Conservation (phyloP, 2,113 vertebrate genomes). For the Rhombomys opimus region DNA sequence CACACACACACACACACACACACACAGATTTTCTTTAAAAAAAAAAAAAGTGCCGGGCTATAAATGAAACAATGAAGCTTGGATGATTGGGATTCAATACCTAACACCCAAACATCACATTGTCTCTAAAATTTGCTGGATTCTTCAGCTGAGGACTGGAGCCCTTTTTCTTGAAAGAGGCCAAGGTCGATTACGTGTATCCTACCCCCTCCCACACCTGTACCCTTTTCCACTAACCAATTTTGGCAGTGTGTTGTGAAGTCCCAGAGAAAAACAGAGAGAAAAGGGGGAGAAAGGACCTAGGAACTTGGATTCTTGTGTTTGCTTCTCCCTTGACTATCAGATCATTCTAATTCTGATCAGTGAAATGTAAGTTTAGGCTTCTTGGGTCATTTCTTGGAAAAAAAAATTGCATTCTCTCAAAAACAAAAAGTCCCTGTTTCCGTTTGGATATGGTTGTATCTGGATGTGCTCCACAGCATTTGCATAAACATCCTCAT, state of each 20-base stretch:
- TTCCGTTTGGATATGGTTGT: neutral
- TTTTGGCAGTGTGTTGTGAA: neutral
- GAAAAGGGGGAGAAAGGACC: neutral
- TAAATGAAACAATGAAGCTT: neutral
- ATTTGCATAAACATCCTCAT: neutral
- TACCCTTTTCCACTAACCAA: neutral
- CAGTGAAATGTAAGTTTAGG: neutral
- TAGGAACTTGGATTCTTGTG: neutral
- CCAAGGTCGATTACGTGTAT: too few relatives aligned
- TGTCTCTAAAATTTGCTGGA: neutral
- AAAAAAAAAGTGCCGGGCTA: neutral
- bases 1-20: neutral
- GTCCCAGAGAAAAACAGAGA: neutral
- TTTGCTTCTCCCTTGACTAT: neutral
- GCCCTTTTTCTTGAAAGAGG: neutral
- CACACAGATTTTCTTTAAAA: too few relatives aligned
- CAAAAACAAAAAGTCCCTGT: neutral
- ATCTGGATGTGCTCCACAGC: neutral
- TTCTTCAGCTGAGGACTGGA: neutral
- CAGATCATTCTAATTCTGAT: neutral
- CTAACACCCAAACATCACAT: neutral
- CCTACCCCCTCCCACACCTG: neutral
- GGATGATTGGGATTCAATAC: neutral
- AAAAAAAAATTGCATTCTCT: neutral
- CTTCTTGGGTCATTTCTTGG: neutral